Evolutionary conservation across 1,140 invertebrate genomes (phyloP), one percentile per base, ranked within the genome.

Genomic region (Dryas iulia): DNA sequence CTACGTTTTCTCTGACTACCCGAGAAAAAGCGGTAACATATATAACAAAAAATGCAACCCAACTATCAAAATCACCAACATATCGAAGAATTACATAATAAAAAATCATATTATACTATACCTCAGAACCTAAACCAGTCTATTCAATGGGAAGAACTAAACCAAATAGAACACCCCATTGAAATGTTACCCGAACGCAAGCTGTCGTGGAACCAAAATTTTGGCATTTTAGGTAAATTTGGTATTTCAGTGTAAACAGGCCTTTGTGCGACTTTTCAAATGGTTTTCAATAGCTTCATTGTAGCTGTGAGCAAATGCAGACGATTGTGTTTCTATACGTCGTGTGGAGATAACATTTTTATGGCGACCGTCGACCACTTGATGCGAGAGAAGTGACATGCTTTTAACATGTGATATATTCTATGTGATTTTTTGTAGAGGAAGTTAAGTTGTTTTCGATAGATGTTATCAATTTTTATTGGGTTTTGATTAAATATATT

Each of bases 241-340:
- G 14, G 6, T 3, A 47, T 47, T 47, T 47, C 39, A 47, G 8
- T 54, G 53, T 54, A 54, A 24, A 54, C 53, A 54, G 8, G 24
- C 3, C 53, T 25, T 54, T 54, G 24, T 54, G 53, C 6, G 24
- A 31, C 5, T 47, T 54, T 54, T 24, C 53, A 54, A 54, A 54
- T 12, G 53, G 53, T 25, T 54, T 54, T 54, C 53, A 54, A 54
- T 54, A 25, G 53, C 18, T 54, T 54, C 39, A 54, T 54, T 54
- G 53, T 54, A 14, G 8, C 12, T 11, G 47, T 23, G 47, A n/a
- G 53, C 53, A 54, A 54, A 54, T n/a, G 53, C 53, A 25, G 53
- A 54, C 53, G 53, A 54, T 54, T 25, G 53, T 54, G 24, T 54
- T 39, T 11, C 3, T 3, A 24, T 54, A 25, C 18, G 23, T 24